These are phyloP conservation scores for Aelia acuminata DNA, from an alignment of 2,888 invertebrate genomes.

Conservation along the genomic window DNA sequence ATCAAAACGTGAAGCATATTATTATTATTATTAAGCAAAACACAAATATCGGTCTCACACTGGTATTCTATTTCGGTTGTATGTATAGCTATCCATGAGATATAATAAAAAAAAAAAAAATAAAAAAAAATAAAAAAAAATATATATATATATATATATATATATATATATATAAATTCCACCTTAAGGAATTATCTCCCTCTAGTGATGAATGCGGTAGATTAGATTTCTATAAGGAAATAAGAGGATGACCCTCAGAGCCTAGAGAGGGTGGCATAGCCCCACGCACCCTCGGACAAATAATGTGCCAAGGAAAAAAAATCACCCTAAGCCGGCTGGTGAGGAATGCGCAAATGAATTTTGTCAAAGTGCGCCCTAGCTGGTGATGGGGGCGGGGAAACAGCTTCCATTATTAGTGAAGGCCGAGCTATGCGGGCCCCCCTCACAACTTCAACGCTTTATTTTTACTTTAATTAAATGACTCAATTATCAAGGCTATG, in stretches of 20 bases:
- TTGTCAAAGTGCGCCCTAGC: constrained; percentile 17
- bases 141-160: too few relatives aligned
- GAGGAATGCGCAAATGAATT: constrained; percentile 48
- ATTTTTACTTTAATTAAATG: constrained; percentile 30
- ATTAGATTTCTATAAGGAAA: constrained; percentile 19
- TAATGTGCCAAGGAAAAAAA: background rate
- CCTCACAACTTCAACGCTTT: background rate
- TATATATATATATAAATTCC: too few relatives aligned
- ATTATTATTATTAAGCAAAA: too few relatives aligned
- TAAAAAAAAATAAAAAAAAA: too few relatives aligned
- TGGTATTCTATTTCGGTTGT: too few relatives aligned
- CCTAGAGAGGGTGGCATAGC: background rate
- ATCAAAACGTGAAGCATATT: too few relatives aligned
- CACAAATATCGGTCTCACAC: too few relatives aligned
- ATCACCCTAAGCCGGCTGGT: constrained; percentile 24
- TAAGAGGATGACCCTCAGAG: background rate
- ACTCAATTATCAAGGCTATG: background rate
- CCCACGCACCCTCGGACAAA: background rate
- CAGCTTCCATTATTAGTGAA: background rate
- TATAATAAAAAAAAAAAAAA: too few relatives aligned
- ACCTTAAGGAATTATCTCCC: background rate
- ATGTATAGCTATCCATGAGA: too few relatives aligned
- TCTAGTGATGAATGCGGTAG: background rate
- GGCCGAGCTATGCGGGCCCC: constrained; percentile 15
- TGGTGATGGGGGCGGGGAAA: background rate